Base-by-base conservation (phyloP, 2,888 invertebrate species). In the Drosophila fungiperda region DNA sequence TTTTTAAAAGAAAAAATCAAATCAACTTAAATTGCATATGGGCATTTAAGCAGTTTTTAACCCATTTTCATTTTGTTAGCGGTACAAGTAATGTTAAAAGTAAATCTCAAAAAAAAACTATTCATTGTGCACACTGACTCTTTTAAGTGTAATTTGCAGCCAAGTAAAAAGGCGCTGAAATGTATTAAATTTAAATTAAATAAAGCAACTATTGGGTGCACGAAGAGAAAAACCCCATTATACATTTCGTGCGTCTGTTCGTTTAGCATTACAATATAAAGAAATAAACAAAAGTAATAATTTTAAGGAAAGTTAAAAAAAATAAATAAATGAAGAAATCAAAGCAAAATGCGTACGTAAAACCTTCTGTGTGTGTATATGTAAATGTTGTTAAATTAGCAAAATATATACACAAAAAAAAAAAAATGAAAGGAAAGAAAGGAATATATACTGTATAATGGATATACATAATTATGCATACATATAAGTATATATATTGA, bases 351-450 rank as follows among this genome's bases (percentile, higher is more conserved):
- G 68, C 78, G 81, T 76, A 83, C 82, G 87, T 87, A 74, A 87
- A 85, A 89, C 61, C 71, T 73, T 78, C 73, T 87, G 86, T 86
- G 88, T 85, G 82, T 86, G 86, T 83, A 86, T 71, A 78, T 86
- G 86, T 86, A 88, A 86, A 83, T 86, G 90, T 86, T 90, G 88
- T 86, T 86, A 83, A 86, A 83, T 66, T 86, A 86, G 90, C 78
- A 70, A 85, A 89, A 89, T 85, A 87, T 87, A 87, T 87, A 85
- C 72, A 82, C 59, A 53, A 50, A 68, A 70, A 26, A n/a, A n/a
- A 68, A 23, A 38, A 62, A 68, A 54, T n/a, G 63, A 62, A 45
- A 74, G 23, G 32, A 45, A 67, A 57, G 33, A 76, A 53, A 26
- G 23, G 65, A 60, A 60, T 69, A 71, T 68, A 78, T 63, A 78